Evolutionary conservation across 2,113 vertebrate species (phyloP), one percentile per base, ranked within the genome.

Genomic region (Macquaria ambigua): DNA sequence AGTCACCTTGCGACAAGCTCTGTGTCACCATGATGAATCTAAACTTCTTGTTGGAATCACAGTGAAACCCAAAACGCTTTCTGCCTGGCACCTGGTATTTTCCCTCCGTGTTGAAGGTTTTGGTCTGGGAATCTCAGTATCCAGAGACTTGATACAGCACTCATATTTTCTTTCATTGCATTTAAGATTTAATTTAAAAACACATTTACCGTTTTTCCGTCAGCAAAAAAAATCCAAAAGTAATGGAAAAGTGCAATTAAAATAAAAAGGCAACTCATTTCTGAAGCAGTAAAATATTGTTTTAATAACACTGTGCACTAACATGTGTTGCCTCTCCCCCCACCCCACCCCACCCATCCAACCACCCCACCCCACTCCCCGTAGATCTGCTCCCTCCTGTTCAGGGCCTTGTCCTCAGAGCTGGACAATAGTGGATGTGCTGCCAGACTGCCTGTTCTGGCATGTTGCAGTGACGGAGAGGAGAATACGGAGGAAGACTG

Each of bases 361-460:
- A n/a, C n/a, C n/a, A n/a, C n/a, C n/a, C n/a, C n/a, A n/a, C n/a
- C 28, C 28, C 28, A 31, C 34, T 3, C 31, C 12, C 53, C 90
- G 52, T 87, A 99, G 98, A 95, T 98, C 81, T 96, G 94, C 73
- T 96, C 95, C 46, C 89, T 98, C 4, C 97, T 99, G 81, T 99
- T 98, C 71, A 96, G 95, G 84, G 97, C 97, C 1, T 39, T 97
- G 90, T 96, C 94, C n/a, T 70, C 80, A 53, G 74, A 92, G 61
- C 81, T 90, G 74, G 88, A 82, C 5, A 8, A 20, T 31, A 92
- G 89, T 6, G 73, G 78, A 1, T 0, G 18, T 8, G 8, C 34
- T 11, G 48, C 67, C 3, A 64, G 76, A 16, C 88, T 90, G 1
- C 79, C 90, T 55, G 96, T 94, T n/a, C 70, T 98, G 82, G 97